Evolutionary conservation across 2,888 invertebrate genomes (phyloP).

Genomic region (Aethes cnicana): DNA sequence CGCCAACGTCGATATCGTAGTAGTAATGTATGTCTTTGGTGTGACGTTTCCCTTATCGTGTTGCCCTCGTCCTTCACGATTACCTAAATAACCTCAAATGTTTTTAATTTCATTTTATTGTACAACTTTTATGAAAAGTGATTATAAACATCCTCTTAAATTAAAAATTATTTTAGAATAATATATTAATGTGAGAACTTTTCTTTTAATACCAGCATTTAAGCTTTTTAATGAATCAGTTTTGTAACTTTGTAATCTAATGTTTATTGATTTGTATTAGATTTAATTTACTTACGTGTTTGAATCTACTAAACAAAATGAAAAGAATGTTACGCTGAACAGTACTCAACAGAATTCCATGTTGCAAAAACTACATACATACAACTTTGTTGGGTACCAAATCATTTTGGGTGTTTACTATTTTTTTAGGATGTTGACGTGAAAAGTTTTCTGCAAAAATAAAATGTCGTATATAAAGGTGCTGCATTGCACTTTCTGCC

Average conservation of each 20-base stretch:
- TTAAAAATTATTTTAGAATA: conserved; percentile 8
- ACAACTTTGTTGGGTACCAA: not conserved
- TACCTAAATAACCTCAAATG: conserved; percentile 57
- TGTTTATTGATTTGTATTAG: conserved; percentile 1
- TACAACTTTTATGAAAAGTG: conserved; percentile 24
- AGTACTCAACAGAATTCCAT: too few species aligned
- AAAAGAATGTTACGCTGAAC: too few species aligned
- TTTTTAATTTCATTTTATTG: conserved; percentile 39
- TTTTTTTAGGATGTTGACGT: conserved; percentile 66
- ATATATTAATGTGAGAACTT: conserved; percentile 11
- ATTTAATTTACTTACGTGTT: too few species aligned
- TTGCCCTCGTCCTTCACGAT: conserved; percentile 41
- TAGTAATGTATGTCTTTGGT: not conserved
- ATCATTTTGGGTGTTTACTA: conserved; percentile 19
- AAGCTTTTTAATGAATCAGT: conserved; percentile 2
- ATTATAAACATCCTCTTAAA: conserved; percentile 18
- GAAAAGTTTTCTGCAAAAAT: conserved; percentile 35
- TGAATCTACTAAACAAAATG: too few species aligned
- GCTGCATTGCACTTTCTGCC: conserved; percentile 65
- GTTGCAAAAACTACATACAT: conserved; percentile 6
- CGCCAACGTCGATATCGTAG: conserved; percentile 8
- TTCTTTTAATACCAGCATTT: not conserved
- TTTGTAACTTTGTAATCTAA: not conserved
- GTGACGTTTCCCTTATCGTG: conserved; percentile 31
- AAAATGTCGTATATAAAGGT: conserved; percentile 72